Evolutionary conservation across 2,888 invertebrate species (phyloP).

Genomic region (Eupithecia abbreviata): DNA sequence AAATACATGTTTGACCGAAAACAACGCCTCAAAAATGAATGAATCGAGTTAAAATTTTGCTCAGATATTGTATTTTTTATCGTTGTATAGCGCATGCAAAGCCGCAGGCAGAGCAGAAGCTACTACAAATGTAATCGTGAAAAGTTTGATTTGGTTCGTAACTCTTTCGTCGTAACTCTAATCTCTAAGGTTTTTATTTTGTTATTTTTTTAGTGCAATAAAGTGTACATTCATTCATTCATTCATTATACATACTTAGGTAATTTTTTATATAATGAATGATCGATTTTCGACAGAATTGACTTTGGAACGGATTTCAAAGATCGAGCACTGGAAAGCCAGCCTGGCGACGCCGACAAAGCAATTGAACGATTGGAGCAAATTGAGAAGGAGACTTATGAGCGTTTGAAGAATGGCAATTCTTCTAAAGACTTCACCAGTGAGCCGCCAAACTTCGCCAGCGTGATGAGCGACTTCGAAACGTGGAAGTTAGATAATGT

Average conservation of each 20-base stretch:
- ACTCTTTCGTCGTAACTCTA: background rate
- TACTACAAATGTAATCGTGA: background rate
- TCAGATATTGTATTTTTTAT: background rate
- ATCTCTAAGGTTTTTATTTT: too few relatives aligned
- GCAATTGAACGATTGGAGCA: constrained; percentile 73
- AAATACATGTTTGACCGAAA: too few relatives aligned
- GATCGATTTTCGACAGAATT: constrained; percentile 58
- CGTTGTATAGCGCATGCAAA: background rate
- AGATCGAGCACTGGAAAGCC: constrained; percentile 52
- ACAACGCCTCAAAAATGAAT: background rate
- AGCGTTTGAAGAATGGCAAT: constrained; percentile 57
- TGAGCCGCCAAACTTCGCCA: constrained; percentile 38
- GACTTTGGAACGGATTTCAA: constrained; percentile 73
- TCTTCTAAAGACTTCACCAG: constrained; percentile 2
- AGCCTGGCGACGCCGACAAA: constrained; percentile 58
- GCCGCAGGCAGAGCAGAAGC: background rate
- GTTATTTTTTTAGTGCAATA: too few relatives aligned
- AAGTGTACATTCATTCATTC: too few relatives aligned
- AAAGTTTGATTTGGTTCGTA: background rate
- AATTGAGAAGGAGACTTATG: constrained; percentile 73
- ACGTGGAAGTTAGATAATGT: constrained; percentile 48
- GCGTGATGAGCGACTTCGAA: constrained; percentile 53
- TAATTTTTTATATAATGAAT: background rate
- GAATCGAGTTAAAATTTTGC: background rate
- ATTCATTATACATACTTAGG: too few relatives aligned